Percentiles rank a stretch among this genome's conserved stretches.
Conservation (phyloP, 1,140 invertebrate genomes). For the Drosophila willistoni region DNA sequence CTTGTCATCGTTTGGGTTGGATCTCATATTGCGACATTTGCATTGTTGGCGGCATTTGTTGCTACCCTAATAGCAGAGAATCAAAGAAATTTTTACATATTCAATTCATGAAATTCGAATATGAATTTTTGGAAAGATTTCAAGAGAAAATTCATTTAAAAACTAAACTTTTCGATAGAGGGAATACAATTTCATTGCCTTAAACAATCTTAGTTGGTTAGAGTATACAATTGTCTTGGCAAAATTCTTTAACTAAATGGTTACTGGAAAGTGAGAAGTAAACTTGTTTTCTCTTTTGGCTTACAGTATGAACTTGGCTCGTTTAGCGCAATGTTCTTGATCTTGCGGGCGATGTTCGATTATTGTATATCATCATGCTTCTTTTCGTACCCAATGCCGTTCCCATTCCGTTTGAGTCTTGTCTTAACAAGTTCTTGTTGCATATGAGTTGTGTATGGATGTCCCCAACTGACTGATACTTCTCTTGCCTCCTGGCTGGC, state of each 20-base stretch:
- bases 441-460: constrained; percentile 51
- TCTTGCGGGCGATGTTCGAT: constrained; percentile 57
- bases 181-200: no score
- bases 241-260: background rate
- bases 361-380: constrained; percentile 78
- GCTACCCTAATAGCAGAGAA: no score
- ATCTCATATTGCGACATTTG: background rate
- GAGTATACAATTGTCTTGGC: background rate
- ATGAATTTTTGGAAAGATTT: no score
- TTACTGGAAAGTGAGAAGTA: constrained; percentile 1
- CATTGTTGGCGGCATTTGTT: background rate
- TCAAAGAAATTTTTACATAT: no score
- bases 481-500: constrained; percentile 17
- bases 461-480: constrained; percentile 23
- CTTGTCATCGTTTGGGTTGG: constrained; percentile 44
- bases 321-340: constrained; percentile 72
- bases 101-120: no score
- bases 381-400: background rate
- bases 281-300: constrained; percentile 45
- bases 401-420: constrained; percentile 22
- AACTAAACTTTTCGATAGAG: no score
- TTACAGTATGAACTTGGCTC: constrained; percentile 32
- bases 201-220: background rate
- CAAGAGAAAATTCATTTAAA: no score
- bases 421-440: constrained; percentile 66